A percentile compares a stretch with the other conserved stretches of the same genome.
Evolutionary conservation across 1,140 invertebrate genomes (phyloP).

Genomic region (Calephelis nemesis): DNA sequence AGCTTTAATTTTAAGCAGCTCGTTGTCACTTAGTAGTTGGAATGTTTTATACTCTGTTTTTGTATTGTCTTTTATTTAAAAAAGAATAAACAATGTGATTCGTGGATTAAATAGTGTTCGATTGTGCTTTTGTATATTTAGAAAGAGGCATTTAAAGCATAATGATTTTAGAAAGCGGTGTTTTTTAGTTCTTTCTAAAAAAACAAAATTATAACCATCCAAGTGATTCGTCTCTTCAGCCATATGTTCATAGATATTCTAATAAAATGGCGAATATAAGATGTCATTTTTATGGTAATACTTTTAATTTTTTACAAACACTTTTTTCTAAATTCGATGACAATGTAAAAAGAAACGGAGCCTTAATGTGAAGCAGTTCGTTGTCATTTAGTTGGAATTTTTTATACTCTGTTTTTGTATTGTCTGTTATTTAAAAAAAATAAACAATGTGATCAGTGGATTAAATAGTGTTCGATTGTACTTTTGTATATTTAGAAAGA

Average conservation of each 20-base stretch:
- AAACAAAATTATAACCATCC: too few relatives aligned
- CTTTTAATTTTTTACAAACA: conserved; percentile 53
- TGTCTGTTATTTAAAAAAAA: not conserved
- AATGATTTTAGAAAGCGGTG: too few relatives aligned
- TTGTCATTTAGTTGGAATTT: conserved; percentile 4
- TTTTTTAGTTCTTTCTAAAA: too few relatives aligned
- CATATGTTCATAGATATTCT: too few relatives aligned
- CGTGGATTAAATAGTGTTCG: not conserved
- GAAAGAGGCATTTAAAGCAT: not conserved
- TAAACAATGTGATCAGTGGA: not conserved
- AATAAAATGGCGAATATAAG: too few relatives aligned
- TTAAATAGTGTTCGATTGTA: not conserved
- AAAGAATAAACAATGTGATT: not conserved
- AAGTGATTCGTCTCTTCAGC: too few relatives aligned
- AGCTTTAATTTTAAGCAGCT: conserved; percentile 18
- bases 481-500: not conserved
- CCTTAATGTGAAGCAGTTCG: conserved; percentile 17
- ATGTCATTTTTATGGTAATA: too few relatives aligned
- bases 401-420: not conserved
- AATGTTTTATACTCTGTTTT: not conserved
- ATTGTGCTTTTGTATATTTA: not conserved
- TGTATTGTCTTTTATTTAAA: not conserved
- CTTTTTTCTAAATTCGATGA: conserved; percentile 40
- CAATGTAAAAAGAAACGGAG: conserved; percentile 24
- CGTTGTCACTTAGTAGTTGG: conserved; percentile 7